A percentile compares a stretch with the other conserved stretches of the same genome.
phyloP scores from a whole-genome alignment of 64 coral and sea anemone genomes.

The Pocillopora verrucosa region DNA sequence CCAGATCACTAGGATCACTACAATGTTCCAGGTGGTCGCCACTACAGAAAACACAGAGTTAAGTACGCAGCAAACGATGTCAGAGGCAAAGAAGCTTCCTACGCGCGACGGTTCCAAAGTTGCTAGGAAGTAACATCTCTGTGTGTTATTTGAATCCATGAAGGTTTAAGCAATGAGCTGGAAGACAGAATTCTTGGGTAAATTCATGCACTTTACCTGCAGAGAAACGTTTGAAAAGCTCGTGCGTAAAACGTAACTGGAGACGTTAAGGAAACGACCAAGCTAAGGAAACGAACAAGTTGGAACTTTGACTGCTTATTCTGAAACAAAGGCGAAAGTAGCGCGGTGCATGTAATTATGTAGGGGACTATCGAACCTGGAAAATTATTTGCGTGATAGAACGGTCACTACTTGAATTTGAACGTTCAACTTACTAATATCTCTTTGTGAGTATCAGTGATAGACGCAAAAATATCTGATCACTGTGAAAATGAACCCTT shows the following conservation, averaged over 20 bases:
- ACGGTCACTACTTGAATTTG: too few relatives aligned
- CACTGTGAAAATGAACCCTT: too few relatives aligned
- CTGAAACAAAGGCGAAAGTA: too few relatives aligned
- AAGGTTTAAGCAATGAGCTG: too few relatives aligned
- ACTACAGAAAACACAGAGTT: slow-evolving; percentile 44
- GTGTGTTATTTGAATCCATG: slow-evolving; percentile 35
- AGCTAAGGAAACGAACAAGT: not conserved
- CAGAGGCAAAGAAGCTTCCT: slow-evolving; percentile 4
- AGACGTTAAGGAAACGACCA: not conserved
- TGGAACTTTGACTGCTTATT: not conserved
- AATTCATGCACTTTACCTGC: not conserved
- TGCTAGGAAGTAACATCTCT: slow-evolving; percentile 39
- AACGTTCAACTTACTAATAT: too few relatives aligned
- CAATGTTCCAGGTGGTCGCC: slow-evolving; percentile 2
- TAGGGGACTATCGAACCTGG: too few relatives aligned
- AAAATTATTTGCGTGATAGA: too few relatives aligned
- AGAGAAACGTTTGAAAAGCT: not conserved
- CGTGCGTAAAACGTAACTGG: not conserved
- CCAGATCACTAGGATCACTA: slow-evolving; percentile 23
- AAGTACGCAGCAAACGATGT: slow-evolving; percentile 18
- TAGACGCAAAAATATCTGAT: too few relatives aligned
- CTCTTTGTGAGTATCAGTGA: too few relatives aligned
- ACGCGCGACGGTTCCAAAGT: not conserved
- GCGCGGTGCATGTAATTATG: too few relatives aligned
- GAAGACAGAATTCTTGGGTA: too few relatives aligned